Percentiles rank a stretch among this genome's conserved stretches.
Conservation (phyloP, 2,113 vertebrate genomes). For the Macrotus californicus region DNA sequence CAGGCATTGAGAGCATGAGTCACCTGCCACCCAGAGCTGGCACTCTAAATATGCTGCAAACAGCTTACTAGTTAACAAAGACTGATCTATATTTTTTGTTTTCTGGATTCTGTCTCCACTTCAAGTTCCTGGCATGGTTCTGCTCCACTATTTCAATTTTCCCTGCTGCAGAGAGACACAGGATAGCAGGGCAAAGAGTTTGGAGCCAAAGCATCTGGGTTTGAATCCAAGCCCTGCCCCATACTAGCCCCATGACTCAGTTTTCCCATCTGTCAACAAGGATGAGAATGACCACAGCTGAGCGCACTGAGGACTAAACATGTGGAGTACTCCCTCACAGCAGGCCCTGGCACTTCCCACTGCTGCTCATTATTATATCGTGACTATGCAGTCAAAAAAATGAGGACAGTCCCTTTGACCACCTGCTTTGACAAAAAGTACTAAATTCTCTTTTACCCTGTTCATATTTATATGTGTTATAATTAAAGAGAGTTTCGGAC, state of each 20-base stretch:
- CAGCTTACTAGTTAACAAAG: constrained; percentile 20
- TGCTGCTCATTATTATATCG: neutral
- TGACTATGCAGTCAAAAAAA: neutral
- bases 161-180: neutral
- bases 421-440: neutral
- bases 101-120: neutral
- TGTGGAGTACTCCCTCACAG: too few species aligned
- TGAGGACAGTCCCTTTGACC: neutral
- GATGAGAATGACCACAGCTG: neutral
- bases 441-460: neutral
- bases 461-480: neutral
- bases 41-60: constrained; percentile 58
- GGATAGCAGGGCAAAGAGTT: neutral
- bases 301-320: neutral
- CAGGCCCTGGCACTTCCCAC: neutral
- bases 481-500: neutral
- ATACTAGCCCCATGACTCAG: neutral
- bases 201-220: neutral
- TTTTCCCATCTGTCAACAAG: neutral
- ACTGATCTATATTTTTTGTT: neutral
- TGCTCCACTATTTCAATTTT: neutral
- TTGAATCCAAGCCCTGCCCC: neutral
- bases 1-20: constrained; percentile 64
- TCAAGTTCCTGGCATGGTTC: neutral
- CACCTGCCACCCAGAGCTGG: constrained; percentile 49